These are phyloP conservation scores for Phrynosoma platyrhinos DNA, from an alignment of 2,113 vertebrate species.

Conservation along the genomic window DNA sequence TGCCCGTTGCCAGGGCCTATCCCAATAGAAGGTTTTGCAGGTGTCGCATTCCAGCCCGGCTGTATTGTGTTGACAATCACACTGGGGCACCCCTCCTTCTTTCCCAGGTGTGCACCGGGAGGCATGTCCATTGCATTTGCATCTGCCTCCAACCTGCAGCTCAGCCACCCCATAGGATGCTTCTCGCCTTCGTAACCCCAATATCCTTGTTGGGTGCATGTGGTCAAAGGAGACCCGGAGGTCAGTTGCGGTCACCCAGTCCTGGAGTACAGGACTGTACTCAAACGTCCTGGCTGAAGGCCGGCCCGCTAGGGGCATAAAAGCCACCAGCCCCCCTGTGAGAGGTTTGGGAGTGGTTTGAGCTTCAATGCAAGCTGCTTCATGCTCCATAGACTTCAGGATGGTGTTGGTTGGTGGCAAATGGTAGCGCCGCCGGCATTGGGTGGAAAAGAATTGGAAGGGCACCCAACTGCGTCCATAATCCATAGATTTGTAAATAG, in stretches of 20 bases:
- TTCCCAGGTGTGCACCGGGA: conserved; percentile 80
- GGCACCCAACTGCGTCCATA: conserved; percentile 82
- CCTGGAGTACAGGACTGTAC: conserved; percentile 85
- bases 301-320: conserved; percentile 83
- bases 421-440: conserved; percentile 75
- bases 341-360: conserved; percentile 81
- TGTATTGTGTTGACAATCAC: conserved; percentile 85
- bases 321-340: conserved; percentile 81
- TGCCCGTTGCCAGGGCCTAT: conserved; percentile 86
- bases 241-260: conserved; percentile 88
- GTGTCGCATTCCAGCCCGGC: conserved; percentile 84
- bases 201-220: conserved; percentile 18
- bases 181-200: conserved; percentile 47
- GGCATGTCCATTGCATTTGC: conserved; percentile 87
- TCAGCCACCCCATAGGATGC: conserved; percentile 73
- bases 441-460: conserved; percentile 84
- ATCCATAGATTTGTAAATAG: conserved; percentile 87
- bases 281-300: conserved; percentile 83
- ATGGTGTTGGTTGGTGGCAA: conserved; percentile 72
- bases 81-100: conserved; percentile 72
- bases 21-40: conserved; percentile 83
- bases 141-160: conserved; percentile 86
- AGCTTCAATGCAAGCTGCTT: conserved; percentile 83
- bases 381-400: conserved; percentile 79
- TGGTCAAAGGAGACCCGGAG: conserved; percentile 81